Conservation (phyloP, 1,140 invertebrate species). For the Euborellia annulipes region DNA sequence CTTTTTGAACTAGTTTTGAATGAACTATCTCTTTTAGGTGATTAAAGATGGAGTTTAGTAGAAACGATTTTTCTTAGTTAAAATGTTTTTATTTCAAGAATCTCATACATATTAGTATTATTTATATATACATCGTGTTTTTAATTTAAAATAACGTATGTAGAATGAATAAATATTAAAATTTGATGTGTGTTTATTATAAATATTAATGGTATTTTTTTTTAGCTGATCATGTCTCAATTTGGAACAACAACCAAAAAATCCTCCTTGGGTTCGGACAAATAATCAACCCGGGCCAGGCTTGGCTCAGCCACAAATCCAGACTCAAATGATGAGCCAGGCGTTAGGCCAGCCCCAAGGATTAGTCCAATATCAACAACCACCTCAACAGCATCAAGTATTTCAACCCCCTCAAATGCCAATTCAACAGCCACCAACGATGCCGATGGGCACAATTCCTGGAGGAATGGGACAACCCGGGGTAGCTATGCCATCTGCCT, state of each 20-base stretch:
- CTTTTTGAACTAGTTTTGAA: too few species aligned
- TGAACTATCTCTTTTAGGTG: too few species aligned
- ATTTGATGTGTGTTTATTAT: too few species aligned
- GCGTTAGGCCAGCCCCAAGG: conserved; percentile 33
- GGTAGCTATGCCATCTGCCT: conserved; percentile 8
- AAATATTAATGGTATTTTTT: too few species aligned
- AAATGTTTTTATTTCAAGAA: too few species aligned
- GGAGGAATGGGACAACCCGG: conserved; percentile 6
- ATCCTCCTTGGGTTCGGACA: conserved; percentile 37
- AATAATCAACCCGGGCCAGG: neutral
- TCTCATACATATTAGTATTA: too few species aligned
- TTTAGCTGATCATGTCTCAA: too few species aligned
- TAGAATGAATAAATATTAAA: too few species aligned
- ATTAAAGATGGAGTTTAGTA: too few species aligned
- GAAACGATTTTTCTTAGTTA: too few species aligned
- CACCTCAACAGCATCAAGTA: conserved; percentile 33
- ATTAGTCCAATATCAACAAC: conserved; percentile 41
- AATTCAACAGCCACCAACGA: conserved; percentile 27
- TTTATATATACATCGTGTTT: too few species aligned
- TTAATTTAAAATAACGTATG: too few species aligned
- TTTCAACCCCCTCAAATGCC: conserved; percentile 33
- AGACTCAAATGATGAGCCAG: conserved; percentile 39
- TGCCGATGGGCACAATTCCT: conserved; percentile 6
- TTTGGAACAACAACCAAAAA: conserved; percentile 35
- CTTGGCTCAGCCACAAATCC: conserved; percentile 25